Evolutionary conservation across 1,140 invertebrate species (phyloP), one percentile per base, ranked within the genome.

Genomic region (Bombus breviceps): DNA sequence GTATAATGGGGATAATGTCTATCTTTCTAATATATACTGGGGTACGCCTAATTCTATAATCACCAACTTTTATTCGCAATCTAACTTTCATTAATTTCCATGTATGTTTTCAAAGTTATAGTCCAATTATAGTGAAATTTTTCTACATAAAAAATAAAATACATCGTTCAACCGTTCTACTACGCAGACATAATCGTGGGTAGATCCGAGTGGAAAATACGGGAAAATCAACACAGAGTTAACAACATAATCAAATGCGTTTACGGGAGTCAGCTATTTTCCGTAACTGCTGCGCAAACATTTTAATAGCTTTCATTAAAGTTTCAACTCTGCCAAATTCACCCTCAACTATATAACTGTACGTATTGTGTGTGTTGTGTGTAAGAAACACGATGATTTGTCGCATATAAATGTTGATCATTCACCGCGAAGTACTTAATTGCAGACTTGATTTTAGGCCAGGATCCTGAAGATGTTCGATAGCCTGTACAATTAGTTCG

Each of bases 401-500:
- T 18, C 59, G 28, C 28, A 15, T 41, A 83, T 53, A 83, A 83
- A 83, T 66, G 25, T 53, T 66, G 32, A 76, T 66, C 34, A 34
- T 32, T 62, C 41, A 15, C 32, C 25, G 22, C n/a, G 32, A 37
- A 6, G 25, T 59, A 22, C 37, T 83, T 64, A 76, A 76, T 76
- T 64, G 39, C 39, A 32, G 71, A 39, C 41, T 43, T 1, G n/a
- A 34, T 53, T 43, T 53, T 18, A 13, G 34, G 32, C 8, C 8
- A 4, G 25, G 18, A 5, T 34, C 1, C 15, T 13, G 59, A 47
- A n/a, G 41, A 75, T 83, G 64, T 53, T 78, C 82, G n/a, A 9
- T 8, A 32, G 37, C 18, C 43, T 71, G 53, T 9, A 34, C 82
- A 84, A 78, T 78, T 71, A 71, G 82, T 78, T 84, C 75, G 39